Conservation (phyloP, 2,113 vertebrate genomes). For the Cromileptes altivelis region DNA sequence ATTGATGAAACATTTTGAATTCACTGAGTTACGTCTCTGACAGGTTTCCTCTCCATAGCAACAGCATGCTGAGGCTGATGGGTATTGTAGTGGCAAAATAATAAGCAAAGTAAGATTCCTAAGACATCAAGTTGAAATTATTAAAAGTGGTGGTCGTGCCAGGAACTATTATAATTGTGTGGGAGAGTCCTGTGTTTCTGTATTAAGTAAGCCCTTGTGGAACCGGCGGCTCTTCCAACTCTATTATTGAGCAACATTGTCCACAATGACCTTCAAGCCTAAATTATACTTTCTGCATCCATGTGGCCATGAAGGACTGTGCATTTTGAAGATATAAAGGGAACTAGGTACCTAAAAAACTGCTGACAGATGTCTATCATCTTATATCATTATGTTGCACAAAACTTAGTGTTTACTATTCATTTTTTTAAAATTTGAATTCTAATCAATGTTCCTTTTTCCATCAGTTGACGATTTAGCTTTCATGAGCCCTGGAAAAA, state of each 20-base stretch:
- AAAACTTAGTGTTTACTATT: constrained; percentile 4
- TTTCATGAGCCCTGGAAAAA: constrained; percentile 12
- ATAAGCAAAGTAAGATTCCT: too few species aligned
- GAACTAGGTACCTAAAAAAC: not conserved
- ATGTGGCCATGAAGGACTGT: not conserved
- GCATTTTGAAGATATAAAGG: not conserved
- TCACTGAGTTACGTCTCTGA: too few species aligned
- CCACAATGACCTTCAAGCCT: too few species aligned
- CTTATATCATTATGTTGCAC: not conserved
- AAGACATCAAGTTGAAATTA: too few species aligned
- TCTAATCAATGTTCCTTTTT: constrained; percentile 24
- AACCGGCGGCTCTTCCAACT: too few species aligned
- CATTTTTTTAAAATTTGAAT: constrained; percentile 18
- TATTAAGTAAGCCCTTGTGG: not conserved
- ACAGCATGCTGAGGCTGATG: too few species aligned
- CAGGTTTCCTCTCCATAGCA: too few species aligned
- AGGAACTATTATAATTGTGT: too few species aligned
- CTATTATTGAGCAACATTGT: too few species aligned
- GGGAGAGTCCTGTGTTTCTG: not conserved
- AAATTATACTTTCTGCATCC: not conserved
- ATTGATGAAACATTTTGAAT: too few species aligned
- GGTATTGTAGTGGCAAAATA: too few species aligned
- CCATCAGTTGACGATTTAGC: constrained; percentile 24
- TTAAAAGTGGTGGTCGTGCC: too few species aligned
- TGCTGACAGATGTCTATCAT: not conserved